Percentiles rank a stretch among this genome's conserved stretches.
These are phyloP conservation scores for Stictocephala bisonia DNA, from an alignment of 2,888 invertebrate genomes.

Conservation along the genomic window DNA sequence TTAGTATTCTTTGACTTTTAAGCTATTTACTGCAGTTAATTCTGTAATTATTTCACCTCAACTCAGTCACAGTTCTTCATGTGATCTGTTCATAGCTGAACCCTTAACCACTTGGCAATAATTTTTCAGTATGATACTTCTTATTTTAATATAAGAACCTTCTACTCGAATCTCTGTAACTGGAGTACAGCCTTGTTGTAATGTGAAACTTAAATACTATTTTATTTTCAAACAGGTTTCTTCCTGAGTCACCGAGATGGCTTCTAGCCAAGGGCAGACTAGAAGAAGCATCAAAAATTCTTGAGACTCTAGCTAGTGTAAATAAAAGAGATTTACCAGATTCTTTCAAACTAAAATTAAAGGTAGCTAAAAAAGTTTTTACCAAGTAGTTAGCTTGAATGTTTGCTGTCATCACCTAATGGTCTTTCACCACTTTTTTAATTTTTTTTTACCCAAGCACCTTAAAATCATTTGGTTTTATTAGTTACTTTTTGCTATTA, in stretches of 20 bases:
- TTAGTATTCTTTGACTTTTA: no score
- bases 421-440: no score
- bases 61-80: no score
- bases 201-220: not conserved
- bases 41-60: no score
- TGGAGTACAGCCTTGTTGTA: not conserved
- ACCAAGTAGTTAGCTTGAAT: no score
- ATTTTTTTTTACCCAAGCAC: no score
- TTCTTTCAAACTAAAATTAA: constrained; percentile 76
- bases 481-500: no score
- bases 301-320: constrained; percentile 80
- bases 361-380: no score
- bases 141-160: not conserved
- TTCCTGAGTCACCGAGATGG: constrained; percentile 94
- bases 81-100: no score
- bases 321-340: constrained; percentile 82
- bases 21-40: no score
- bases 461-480: no score
- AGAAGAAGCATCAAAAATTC: constrained; percentile 82
- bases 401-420: no score
- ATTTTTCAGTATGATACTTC: not conserved
- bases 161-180: not conserved
- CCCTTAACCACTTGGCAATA: not conserved
- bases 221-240: constrained; percentile 69
- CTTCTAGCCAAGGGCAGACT: constrained; percentile 83